phyloP scores from a whole-genome alignment of 2,797 vertebrate genomes.

The Sparidentex hasta region DNA sequence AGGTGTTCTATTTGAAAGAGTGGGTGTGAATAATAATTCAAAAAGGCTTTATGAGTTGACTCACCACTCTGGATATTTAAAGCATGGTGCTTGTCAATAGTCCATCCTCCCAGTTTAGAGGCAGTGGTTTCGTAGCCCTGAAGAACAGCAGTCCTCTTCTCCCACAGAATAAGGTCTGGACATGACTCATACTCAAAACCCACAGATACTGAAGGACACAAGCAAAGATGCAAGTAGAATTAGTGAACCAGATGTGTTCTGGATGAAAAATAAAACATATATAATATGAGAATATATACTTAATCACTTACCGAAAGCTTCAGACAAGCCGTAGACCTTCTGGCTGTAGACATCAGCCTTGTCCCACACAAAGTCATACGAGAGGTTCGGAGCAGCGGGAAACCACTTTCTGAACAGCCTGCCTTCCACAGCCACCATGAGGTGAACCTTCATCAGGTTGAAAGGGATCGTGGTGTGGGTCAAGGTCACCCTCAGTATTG shows the following conservation, averaged over 20 bases:
- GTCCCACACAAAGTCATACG: constrained; percentile 97
- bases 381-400: constrained; percentile 92
- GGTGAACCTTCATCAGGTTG: constrained; percentile 99
- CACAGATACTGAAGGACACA: constrained; percentile 89
- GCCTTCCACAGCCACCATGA: constrained; percentile 98
- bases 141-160: constrained; percentile 95
- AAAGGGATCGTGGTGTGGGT: constrained; percentile 95
- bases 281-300: not conserved
- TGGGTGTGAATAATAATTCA: not conserved
- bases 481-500: constrained; percentile 93
- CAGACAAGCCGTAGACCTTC: constrained; percentile 96
- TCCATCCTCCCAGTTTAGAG: constrained; percentile 97
- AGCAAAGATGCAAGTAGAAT: constrained; percentile 1
- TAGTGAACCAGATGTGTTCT: constrained; percentile 1
- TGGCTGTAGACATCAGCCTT: constrained; percentile 98
- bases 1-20: constrained; percentile 20
- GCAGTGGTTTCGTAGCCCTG: constrained; percentile 96
- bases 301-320: constrained; percentile 92
- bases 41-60: constrained; percentile 57
- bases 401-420: constrained; percentile 98
- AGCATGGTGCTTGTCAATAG: constrained; percentile 95
- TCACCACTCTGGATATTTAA: constrained; percentile 98
- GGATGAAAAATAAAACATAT: not conserved
- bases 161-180: constrained; percentile 97
- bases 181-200: constrained; percentile 99